Percentiles rank a stretch among this genome's conserved stretches.
phyloP scores from a whole-genome alignment of 2,888 invertebrate genomes.

The Lycophotia porphyrea region DNA sequence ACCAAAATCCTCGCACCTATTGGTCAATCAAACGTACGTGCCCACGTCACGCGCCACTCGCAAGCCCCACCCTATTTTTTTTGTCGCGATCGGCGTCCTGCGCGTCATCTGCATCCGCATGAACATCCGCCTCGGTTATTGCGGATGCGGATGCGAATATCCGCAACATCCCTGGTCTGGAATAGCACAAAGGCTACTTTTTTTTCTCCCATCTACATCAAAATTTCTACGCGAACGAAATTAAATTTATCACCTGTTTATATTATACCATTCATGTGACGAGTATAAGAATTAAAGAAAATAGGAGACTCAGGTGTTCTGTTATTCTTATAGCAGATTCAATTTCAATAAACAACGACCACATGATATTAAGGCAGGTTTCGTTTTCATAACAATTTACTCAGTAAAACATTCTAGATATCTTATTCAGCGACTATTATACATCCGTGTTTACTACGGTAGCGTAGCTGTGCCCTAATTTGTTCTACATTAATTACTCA shows the following conservation, averaged over 20 bases:
- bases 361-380: not conserved
- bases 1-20: too few relatives aligned
- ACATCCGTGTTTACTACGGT: constrained; percentile 60
- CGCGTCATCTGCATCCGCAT: too few relatives aligned
- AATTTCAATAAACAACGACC: constrained; percentile 11
- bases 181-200: not conserved
- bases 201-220: not conserved
- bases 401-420: constrained; percentile 11
- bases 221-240: not conserved
- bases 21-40: too few relatives aligned
- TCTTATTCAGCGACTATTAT: constrained; percentile 30
- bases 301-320: constrained; percentile 1
- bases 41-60: too few relatives aligned
- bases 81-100: too few relatives aligned
- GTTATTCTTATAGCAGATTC: not conserved
- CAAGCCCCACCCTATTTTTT: too few relatives aligned
- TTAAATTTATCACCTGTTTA: not conserved
- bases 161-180: too few relatives aligned
- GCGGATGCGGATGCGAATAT: too few relatives aligned
- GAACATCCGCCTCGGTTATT: too few relatives aligned
- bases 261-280: not conserved
- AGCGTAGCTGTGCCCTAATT: constrained; percentile 68
- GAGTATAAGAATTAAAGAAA: not conserved
- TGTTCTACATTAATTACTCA: constrained; percentile 69
- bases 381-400: constrained; percentile 20